Percentiles rank a stretch among this genome's conserved stretches.
Conservation (phyloP, 2,113 vertebrate genomes). For the Apus apus region DNA sequence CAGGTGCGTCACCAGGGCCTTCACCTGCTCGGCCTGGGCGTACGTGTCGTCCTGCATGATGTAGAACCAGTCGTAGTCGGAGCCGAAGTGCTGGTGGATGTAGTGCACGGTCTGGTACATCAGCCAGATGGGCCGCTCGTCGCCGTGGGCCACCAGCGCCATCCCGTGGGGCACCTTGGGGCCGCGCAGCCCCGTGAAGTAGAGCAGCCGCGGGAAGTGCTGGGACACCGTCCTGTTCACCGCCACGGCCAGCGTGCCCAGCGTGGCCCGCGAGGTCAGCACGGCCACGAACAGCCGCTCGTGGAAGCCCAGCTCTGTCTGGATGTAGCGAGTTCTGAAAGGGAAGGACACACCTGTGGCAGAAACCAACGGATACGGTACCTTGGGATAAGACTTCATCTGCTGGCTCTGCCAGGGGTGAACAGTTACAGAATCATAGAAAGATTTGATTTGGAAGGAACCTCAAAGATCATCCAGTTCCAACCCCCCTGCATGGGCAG, state of each 20-base stretch:
- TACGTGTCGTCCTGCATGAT: slow-evolving; percentile 95
- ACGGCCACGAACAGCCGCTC: slow-evolving; percentile 92
- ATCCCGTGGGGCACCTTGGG: slow-evolving; percentile 90
- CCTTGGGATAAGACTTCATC: neutral
- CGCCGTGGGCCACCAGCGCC: slow-evolving; percentile 90
- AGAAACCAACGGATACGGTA: neutral
- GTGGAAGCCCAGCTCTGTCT: slow-evolving; percentile 94
- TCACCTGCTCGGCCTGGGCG: slow-evolving; percentile 87
- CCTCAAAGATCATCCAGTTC: too few species aligned
- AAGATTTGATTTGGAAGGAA: too few species aligned
- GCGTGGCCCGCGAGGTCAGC: slow-evolving; percentile 88
- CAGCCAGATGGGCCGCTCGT: slow-evolving; percentile 95
- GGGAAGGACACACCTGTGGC: neutral
- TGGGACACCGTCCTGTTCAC: slow-evolving; percentile 94
- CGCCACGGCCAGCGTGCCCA: slow-evolving; percentile 89
- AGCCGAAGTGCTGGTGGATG: slow-evolving; percentile 87
- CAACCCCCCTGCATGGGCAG: too few species aligned
- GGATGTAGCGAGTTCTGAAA: slow-evolving; percentile 93
- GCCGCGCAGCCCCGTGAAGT: slow-evolving; percentile 91
- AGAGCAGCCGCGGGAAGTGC: slow-evolving; percentile 89
- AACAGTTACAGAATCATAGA: too few species aligned
- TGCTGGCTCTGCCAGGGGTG: neutral
- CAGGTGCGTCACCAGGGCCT: slow-evolving; percentile 86
- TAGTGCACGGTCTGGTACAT: slow-evolving; percentile 96
- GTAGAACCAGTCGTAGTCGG: slow-evolving; percentile 96